A percentile compares a stretch with the other conserved stretches of the same genome.
These are phyloP conservation scores for Pristionchus entomophagus DNA, from an alignment of 2,888 invertebrate species.

Conservation along the genomic window DNA sequence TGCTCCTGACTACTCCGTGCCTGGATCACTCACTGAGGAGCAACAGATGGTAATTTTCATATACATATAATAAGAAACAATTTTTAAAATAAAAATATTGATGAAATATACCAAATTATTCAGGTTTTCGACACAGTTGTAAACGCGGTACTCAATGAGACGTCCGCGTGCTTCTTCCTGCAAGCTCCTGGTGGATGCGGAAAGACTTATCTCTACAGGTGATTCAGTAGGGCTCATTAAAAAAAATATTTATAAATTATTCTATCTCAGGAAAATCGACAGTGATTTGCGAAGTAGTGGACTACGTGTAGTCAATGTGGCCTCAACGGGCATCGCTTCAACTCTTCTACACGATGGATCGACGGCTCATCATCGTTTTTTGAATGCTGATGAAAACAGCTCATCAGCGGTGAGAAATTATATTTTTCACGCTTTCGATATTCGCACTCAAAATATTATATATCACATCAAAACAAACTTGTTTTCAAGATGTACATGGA, in stretches of 20 bases:
- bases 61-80: no score
- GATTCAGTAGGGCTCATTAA: not conserved
- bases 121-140: not conserved
- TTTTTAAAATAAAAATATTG: no score
- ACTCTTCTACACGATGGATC: not conserved
- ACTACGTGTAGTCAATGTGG: not conserved
- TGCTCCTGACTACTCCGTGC: not conserved
- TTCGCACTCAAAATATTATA: no score
- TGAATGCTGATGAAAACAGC: not conserved
- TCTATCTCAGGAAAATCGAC: not conserved
- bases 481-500: constrained; percentile 6
- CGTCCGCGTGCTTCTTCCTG: not conserved
- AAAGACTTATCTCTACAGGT: constrained; percentile 18
- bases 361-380: constrained; percentile 1
- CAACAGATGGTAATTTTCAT: not conserved
- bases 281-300: not conserved
- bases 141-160: not conserved
- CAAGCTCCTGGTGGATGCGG: constrained; percentile 22
- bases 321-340: not conserved
- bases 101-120: no score
- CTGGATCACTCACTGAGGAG: not conserved
- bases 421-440: not conserved
- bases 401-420: not conserved
- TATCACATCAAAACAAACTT: no score
- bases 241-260: no score